Percentiles rank a stretch among this genome's conserved stretches.
Conservation (phyloP, 2,888 invertebrate genomes). For the Arenicola marina region DNA sequence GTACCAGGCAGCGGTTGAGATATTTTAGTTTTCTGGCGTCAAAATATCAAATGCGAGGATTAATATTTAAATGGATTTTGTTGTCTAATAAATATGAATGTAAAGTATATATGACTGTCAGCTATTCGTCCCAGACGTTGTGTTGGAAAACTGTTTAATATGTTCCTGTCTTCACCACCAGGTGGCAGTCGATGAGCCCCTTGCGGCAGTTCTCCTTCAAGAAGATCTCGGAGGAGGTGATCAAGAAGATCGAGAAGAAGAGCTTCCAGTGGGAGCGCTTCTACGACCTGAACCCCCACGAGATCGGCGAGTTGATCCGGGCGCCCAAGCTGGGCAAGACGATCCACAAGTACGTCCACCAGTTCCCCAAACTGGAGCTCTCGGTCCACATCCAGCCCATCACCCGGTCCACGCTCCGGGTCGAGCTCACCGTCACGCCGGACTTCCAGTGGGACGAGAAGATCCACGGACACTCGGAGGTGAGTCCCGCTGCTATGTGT, state of each 20-base stretch:
- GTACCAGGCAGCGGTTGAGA: no score
- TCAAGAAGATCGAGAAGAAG: slow-evolving; percentile 98
- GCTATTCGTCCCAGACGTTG: no score
- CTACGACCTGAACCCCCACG: slow-evolving; percentile 95
- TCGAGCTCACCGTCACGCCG: slow-evolving; percentile 95
- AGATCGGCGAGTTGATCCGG: slow-evolving; percentile 91
- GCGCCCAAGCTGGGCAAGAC: slow-evolving; percentile 92
- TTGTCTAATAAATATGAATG: no score
- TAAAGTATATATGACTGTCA: no score
- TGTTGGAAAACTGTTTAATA: no score
- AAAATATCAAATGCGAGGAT: no score
- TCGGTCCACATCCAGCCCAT: slow-evolving; percentile 98
- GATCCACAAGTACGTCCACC: slow-evolving; percentile 94
- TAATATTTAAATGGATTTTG: no score
- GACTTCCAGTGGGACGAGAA: slow-evolving; percentile 99
- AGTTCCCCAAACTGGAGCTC: slow-evolving; percentile 88
- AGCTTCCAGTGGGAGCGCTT: slow-evolving; percentile 71
- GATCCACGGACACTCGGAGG: slow-evolving; percentile 71
- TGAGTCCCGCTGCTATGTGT: slow-evolving; percentile 26
- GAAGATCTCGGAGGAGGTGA: slow-evolving; percentile 95
- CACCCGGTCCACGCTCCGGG: slow-evolving; percentile 82
- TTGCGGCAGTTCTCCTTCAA: slow-evolving; percentile 94
- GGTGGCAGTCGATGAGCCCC: slow-evolving; percentile 99
- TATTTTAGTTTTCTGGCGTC: no score
- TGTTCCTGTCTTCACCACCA: slow-evolving; percentile 31